phyloP scores from a whole-genome alignment of 2,888 invertebrate genomes.

The Leptinotarsa juncta region DNA sequence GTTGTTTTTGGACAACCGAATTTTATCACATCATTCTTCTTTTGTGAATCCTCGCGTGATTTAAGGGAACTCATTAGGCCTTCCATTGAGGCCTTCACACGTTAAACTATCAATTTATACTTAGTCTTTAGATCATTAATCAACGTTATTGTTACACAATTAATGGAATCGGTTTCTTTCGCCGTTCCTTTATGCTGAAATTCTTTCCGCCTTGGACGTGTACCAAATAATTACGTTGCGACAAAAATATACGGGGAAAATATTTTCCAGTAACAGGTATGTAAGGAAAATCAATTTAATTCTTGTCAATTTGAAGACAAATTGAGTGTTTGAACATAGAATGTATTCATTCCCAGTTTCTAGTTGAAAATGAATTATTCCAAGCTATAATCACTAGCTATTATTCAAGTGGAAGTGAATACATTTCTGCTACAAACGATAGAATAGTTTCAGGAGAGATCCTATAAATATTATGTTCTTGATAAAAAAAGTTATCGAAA shows the following conservation, averaged over 20 bases:
- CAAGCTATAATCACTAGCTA: too few species aligned
- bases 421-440: too few species aligned
- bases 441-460: too few species aligned
- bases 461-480: too few species aligned
- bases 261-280: too few species aligned
- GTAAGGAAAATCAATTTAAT: too few species aligned
- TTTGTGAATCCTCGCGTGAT: conserved; percentile 26
- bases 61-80: conserved; percentile 47
- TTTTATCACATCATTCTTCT: conserved; percentile 7
- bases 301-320: too few species aligned
- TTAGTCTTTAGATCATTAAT: conserved; percentile 50
- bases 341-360: too few species aligned
- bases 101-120: conserved; percentile 49
- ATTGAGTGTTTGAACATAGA: too few species aligned
- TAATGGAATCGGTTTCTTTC: conserved; percentile 45
- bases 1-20: conserved; percentile 17
- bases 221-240: neutral
- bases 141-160: conserved; percentile 48
- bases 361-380: too few species aligned
- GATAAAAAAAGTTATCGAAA: too few species aligned
- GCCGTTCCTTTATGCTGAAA: conserved; percentile 1
- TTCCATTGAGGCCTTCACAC: conserved; percentile 36
- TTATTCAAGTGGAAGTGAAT: too few species aligned
- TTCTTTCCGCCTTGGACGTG: neutral
- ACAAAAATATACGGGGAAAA: neutral